A percentile compares a stretch with the other conserved stretches of the same genome.
These are phyloP conservation scores for Maniola hyperantus DNA, from an alignment of 2,888 invertebrate species.

Conservation along the genomic window DNA sequence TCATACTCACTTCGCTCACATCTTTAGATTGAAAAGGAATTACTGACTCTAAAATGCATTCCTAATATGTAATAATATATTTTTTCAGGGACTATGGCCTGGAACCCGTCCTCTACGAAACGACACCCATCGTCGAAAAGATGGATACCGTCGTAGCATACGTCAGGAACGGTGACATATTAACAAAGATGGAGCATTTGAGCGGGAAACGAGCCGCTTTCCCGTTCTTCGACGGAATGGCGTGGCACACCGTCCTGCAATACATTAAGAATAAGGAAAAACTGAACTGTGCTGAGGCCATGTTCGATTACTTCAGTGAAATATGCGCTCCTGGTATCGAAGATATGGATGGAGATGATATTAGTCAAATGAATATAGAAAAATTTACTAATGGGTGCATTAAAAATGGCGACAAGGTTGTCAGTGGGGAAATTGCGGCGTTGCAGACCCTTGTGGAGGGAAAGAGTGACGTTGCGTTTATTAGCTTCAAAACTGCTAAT, in stretches of 20 bases:
- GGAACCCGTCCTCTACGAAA: conserved; percentile 84
- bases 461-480: conserved; percentile 90
- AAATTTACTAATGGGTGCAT: conserved; percentile 59
- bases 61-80: conserved; percentile 10
- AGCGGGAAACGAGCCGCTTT: conserved; percentile 89
- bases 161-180: conserved; percentile 82
- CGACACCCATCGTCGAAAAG: conserved; percentile 81
- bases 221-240: conserved; percentile 89
- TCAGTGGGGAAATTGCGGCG: conserved; percentile 84
- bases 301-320: conserved; percentile 83
- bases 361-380: conserved; percentile 44
- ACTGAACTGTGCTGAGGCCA: conserved; percentile 65
- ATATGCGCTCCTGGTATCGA: conserved; percentile 83
- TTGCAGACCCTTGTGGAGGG: conserved; percentile 86
- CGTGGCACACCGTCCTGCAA: conserved; percentile 84
- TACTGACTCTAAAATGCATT: no score
- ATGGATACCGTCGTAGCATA: conserved; percentile 86
- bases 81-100: conserved; percentile 80
- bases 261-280: conserved; percentile 64
- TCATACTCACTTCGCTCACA: not conserved
- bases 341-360: conserved; percentile 33
- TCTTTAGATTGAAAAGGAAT: conserved; percentile 50
- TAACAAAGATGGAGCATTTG: conserved; percentile 84
- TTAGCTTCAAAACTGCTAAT: conserved; percentile 84
- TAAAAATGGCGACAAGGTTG: conserved; percentile 55